A percentile compares a stretch with the other conserved stretches of the same genome.
phyloP scores from a whole-genome alignment of 2,888 invertebrate genomes.

The Deilephila elpenor region DNA sequence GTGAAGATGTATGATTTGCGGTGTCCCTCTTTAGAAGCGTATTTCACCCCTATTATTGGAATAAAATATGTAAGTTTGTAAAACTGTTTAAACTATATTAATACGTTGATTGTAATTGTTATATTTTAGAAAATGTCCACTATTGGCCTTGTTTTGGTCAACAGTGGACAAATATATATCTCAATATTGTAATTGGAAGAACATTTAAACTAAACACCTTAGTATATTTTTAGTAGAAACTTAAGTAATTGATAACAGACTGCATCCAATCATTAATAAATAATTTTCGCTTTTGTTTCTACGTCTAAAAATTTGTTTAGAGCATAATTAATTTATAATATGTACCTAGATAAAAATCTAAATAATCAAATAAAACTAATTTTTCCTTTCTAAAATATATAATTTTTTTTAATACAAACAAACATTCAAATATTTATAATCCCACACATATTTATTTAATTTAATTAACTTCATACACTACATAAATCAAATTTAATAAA shows the following conservation, averaged over 20 bases:
- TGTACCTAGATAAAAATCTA: no score
- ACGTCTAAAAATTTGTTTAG: no score
- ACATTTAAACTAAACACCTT: no score
- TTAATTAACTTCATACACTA: no score
- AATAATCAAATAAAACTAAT: no score
- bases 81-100: conserved; percentile 7
- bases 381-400: no score
- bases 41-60: conserved; percentile 64
- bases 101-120: not conserved
- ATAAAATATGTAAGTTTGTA: conserved; percentile 60
- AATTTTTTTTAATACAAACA: no score
- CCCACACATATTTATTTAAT: no score
- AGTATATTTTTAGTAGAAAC: not conserved
- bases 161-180: not conserved
- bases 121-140: not conserved
- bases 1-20: conserved; percentile 65
- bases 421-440: no score
- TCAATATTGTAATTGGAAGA: not conserved
- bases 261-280: not conserved
- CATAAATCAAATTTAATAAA: not conserved
- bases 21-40: conserved; percentile 59
- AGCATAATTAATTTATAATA: no score
- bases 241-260: no score
- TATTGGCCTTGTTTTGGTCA: no score
- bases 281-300: not conserved